Conservation (phyloP, 2,888 invertebrate genomes). For the Atrina japonica region DNA sequence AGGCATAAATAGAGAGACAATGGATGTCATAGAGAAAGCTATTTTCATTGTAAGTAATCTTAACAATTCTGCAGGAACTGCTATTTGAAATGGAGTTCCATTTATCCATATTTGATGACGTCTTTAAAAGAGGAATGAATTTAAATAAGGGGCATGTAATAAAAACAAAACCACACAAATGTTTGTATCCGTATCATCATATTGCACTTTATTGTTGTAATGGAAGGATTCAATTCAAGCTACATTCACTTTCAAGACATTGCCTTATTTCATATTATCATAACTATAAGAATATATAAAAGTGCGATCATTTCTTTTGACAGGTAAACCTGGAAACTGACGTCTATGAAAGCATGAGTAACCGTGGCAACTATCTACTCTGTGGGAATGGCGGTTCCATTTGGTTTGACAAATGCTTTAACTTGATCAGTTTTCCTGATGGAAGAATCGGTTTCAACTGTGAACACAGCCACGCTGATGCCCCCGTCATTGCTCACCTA, state of each 20-base stretch:
- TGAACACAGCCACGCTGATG: slow-evolving; percentile 82
- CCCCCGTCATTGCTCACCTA: slow-evolving; percentile 82
- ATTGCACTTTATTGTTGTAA: too few relatives aligned
- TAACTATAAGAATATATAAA: too few relatives aligned
- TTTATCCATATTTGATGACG: too few relatives aligned
- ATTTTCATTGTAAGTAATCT: slow-evolving; percentile 80
- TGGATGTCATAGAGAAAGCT: slow-evolving; percentile 80
- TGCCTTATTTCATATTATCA: too few relatives aligned
- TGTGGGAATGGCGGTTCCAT: slow-evolving; percentile 81
- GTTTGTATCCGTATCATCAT: too few relatives aligned
- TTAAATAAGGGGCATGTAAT: too few relatives aligned
- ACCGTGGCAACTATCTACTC: slow-evolving; percentile 79
- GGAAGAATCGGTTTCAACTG: slow-evolving; percentile 82
- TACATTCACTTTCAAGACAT: too few relatives aligned
- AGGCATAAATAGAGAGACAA: slow-evolving; percentile 80
- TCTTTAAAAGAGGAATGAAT: too few relatives aligned
- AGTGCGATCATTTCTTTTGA: background rate
- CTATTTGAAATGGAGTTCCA: too few relatives aligned
- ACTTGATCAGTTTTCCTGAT: slow-evolving; percentile 80
- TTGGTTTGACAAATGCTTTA: slow-evolving; percentile 82
- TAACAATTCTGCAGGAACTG: too few relatives aligned
- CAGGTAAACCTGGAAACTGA: slow-evolving; percentile 14
- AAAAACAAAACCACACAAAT: too few relatives aligned
- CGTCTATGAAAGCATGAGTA: slow-evolving; percentile 70
- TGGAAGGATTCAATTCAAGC: too few relatives aligned